Conservation (phyloP, 2,797 vertebrate species). For the Mormyrops boulengeri region DNA sequence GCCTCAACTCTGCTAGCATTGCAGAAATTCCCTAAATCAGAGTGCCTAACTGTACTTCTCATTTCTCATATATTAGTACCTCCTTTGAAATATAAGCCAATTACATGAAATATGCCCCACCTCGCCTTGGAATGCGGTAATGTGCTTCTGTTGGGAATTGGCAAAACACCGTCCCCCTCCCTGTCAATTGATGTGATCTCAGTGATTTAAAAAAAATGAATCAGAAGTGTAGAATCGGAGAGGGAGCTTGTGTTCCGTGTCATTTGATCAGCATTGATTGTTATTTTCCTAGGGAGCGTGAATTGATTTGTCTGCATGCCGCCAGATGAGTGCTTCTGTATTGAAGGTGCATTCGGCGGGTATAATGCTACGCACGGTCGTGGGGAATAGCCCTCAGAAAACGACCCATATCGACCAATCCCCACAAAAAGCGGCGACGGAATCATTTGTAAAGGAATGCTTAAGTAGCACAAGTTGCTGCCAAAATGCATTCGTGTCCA, state of each 20-base stretch:
- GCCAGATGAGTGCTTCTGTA: not conserved
- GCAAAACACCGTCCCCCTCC: not conserved
- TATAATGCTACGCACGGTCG: not conserved
- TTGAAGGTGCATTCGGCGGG: not conserved
- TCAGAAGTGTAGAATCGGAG: not conserved
- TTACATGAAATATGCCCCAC: not conserved
- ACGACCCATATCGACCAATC: not conserved
- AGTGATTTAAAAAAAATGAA: not conserved
- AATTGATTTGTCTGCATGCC: not conserved
- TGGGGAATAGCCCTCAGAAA: not conserved
- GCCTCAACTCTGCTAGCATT: not conserved
- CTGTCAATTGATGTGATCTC: not conserved
- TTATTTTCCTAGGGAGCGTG: not conserved
- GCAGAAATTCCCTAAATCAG: not conserved
- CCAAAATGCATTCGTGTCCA: not conserved
- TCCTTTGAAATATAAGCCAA: not conserved
- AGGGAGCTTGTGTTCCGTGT: not conserved
- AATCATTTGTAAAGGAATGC: not conserved
- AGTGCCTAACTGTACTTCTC: not conserved
- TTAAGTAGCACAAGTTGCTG: not conserved
- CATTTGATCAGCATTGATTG: not conserved
- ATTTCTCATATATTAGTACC: not conserved
- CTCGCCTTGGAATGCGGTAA: not conserved
- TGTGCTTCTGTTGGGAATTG: not conserved
- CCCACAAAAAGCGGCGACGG: not conserved